Conservation (phyloP, 2,113 vertebrate species). For the Dromiciops gliroides region DNA sequence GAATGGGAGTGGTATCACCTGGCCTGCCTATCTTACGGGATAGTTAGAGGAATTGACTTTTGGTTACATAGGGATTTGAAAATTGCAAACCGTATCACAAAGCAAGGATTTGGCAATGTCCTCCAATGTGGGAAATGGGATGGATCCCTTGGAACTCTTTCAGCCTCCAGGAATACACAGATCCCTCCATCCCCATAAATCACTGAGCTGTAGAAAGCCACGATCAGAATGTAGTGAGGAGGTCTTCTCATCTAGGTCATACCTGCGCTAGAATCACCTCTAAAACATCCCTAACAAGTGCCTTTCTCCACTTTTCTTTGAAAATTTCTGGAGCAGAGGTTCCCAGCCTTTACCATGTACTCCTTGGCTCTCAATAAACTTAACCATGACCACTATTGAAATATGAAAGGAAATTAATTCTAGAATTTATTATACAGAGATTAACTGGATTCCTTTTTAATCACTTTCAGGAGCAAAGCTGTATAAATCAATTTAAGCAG, state of each 20-base stretch:
- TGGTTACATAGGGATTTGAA: background rate
- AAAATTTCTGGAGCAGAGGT: background rate
- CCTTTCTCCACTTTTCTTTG: background rate
- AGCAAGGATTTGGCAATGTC: background rate
- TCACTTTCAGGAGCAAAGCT: background rate
- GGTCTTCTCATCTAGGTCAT: background rate
- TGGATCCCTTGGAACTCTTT: background rate
- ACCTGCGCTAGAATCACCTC: background rate
- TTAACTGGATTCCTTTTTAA: background rate
- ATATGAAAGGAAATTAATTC: background rate
- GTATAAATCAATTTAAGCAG: background rate
- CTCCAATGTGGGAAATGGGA: background rate
- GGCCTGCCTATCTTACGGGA: background rate
- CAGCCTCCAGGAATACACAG: background rate
- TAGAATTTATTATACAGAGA: background rate
- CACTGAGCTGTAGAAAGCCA: background rate
- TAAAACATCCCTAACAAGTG: background rate
- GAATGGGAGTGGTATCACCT: background rate
- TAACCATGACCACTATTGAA: background rate
- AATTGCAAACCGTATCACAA: background rate
- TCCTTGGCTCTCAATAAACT: background rate
- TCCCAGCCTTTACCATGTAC: background rate
- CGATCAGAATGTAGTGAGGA: background rate
- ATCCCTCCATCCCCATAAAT: background rate
- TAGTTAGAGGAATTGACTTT: background rate